Evolutionary conservation across 2,113 vertebrate species (phyloP).

Genomic region (Rhipidura dahli): DNA sequence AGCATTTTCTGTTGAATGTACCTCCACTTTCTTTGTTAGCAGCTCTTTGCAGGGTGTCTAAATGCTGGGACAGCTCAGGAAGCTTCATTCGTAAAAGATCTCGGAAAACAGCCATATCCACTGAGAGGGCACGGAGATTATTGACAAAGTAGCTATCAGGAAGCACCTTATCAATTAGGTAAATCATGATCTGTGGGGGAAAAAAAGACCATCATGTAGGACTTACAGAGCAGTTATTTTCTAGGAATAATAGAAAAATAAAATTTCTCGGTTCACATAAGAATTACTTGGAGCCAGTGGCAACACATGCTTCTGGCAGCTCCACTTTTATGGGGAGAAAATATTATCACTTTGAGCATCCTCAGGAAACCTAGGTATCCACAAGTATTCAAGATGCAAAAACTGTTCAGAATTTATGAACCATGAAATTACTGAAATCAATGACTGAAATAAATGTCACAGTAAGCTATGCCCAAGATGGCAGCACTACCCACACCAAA

Average conservation of each 20-base stretch:
- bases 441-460: not conserved
- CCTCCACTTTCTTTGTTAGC: conserved; percentile 86
- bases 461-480: not conserved
- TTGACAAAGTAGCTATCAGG: conserved; percentile 99
- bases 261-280: not conserved
- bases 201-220: not conserved
- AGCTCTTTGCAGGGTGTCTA: conserved; percentile 82
- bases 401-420: not conserved
- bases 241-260: not conserved
- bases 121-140: conserved; percentile 92
- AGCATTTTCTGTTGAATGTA: conserved; percentile 7
- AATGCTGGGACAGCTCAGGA: conserved; percentile 85
- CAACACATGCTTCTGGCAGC: not conserved
- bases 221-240: not conserved
- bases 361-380: not conserved
- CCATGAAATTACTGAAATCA: not conserved
- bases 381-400: not conserved
- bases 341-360: not conserved
- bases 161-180: conserved; percentile 97
- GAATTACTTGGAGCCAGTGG: not conserved
- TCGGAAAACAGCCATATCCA: conserved; percentile 91
- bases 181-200: conserved; percentile 92
- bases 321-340: not conserved
- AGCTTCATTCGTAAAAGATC: conserved; percentile 85
- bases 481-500: not conserved